Evolutionary conservation across 2,888 invertebrate species (phyloP), one percentile per base, ranked within the genome.

Genomic region (Drosophila dives): DNA sequence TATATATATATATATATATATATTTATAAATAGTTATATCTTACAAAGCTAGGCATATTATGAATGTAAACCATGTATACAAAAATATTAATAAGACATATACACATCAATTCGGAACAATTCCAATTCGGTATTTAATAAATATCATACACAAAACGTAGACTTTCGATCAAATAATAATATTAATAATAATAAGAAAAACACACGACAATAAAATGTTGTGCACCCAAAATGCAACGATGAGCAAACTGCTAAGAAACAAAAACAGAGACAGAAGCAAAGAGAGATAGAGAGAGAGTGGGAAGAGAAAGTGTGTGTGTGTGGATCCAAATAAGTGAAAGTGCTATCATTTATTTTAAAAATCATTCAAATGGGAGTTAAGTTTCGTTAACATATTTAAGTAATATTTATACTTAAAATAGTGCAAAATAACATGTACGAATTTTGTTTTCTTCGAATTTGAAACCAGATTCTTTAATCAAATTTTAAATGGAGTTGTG

Each of bases 1-100:
- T 29, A 20, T 34, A 15, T 33, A n/a, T 53, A 33, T 53, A 38
- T n/a, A 49, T 32, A 17, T 15, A 15, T 56, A 17, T 29, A 20
- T 34, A 15, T 33, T 23, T 53, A 33, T 53, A 38, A 36, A 40
- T 33, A 23, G 51, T 60, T 23, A 23, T 55, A 38, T 53, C 62
- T 75, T 59, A 75, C 26, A 61, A 8, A 45, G 42, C 64, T 73
- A 74, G 42, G 64, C 62, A 62, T 45, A 23, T 65, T 63, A 75
- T 75, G 75, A 51, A 49, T 64, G 45, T 59, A 67, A 78, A 81
- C 78, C 79, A 81, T 83, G 78, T 64, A 75, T 66, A 63, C 36
- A 73, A 68, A 50, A 68, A 55, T 48, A 72, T 61, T 65, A 71
- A 78, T 75, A 76, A 80, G 64, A 58, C 53, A 61, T 36, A 64